phyloP scores from a whole-genome alignment of 2,113 vertebrate genomes.

The Lophotis ruficrista region DNA sequence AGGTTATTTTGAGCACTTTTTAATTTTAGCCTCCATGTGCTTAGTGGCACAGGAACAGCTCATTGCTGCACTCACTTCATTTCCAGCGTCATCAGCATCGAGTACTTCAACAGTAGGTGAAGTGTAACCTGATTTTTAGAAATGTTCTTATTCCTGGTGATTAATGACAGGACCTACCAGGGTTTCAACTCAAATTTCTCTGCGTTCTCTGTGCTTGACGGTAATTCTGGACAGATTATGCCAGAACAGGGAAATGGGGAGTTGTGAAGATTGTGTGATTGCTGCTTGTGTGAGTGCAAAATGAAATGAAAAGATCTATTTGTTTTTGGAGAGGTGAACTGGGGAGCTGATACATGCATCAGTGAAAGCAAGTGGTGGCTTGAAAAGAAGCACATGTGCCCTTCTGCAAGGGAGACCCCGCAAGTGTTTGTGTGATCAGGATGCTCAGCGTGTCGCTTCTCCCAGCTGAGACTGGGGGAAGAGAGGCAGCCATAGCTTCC shows the following conservation, averaged over 20 bases:
- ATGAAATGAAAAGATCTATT: background rate
- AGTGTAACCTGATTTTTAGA: background rate
- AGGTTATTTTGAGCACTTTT: background rate
- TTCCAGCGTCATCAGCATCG: background rate
- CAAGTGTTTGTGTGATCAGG: fast-evolving
- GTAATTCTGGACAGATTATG: background rate
- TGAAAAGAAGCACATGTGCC: background rate
- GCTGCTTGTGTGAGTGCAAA: background rate
- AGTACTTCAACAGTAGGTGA: background rate
- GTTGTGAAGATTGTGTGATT: background rate
- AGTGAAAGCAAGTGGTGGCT: background rate
- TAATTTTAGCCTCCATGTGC: background rate
- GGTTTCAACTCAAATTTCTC: background rate
- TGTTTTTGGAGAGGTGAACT: background rate
- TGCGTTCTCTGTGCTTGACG: background rate
- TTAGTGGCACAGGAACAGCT: background rate
- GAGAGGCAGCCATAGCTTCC: background rate
- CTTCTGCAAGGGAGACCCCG: fast-evolving
- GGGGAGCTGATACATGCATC: fast-evolving
- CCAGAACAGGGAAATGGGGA: background rate
- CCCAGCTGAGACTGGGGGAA: background rate
- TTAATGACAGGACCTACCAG: background rate
- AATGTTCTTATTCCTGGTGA: background rate
- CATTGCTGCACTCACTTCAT: background rate
- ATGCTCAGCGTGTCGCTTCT: fast-evolving